Evolutionary conservation across 2,113 vertebrate species (phyloP).

Genomic region (Oreocharis arfaki): DNA sequence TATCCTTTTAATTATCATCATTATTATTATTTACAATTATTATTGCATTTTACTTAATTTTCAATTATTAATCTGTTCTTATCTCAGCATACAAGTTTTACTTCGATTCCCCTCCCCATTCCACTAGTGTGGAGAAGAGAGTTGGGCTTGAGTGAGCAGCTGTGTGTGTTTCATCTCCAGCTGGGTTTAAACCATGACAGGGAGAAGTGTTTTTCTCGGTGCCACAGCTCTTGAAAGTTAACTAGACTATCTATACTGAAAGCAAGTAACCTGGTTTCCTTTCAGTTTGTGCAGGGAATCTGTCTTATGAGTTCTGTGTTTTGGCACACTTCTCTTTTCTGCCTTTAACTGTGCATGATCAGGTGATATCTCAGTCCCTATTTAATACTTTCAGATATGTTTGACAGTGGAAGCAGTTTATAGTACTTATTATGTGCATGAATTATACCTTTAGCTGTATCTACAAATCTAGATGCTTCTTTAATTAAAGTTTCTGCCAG

Average conservation of each 20-base stretch:
- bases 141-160: accelerated
- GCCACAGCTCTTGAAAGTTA: not conserved
- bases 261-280: not conserved
- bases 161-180: not conserved
- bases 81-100: not conserved
- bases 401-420: not conserved
- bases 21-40: not conserved
- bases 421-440: not conserved
- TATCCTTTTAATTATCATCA: not conserved
- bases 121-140: not conserved
- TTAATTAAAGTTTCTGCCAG: not conserved
- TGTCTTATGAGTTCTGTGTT: not conserved
- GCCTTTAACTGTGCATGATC: not conserved
- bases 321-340: not conserved
- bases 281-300: not conserved
- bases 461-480: not conserved
- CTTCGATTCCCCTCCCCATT: not conserved
- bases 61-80: not conserved
- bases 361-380: not conserved
- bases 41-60: not conserved
- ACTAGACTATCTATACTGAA: not conserved
- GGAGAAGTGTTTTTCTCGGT: not conserved
- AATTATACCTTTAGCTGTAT: not conserved
- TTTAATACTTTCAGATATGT: not conserved
- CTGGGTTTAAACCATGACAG: not conserved